Evolutionary conservation across 2,797 vertebrate species (phyloP).

Genomic region (Macropus fuliginosus): DNA sequence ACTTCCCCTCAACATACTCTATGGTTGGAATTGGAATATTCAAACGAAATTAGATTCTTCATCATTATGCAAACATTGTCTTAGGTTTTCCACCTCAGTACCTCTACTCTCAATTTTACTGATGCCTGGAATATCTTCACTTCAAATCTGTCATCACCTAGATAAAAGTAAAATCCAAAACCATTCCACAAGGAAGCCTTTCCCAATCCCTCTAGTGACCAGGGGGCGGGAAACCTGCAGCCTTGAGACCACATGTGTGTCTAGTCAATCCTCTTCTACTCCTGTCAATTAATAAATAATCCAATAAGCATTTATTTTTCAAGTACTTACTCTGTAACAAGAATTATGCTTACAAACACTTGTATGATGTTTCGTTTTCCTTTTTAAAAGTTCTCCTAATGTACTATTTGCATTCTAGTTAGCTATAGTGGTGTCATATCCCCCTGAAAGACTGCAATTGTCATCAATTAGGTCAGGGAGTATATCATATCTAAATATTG

Average conservation of each 20-base stretch:
- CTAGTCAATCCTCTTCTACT: not conserved
- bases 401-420: not conserved
- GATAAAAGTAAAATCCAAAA: not conserved
- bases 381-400: not conserved
- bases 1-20: not conserved
- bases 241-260: no score
- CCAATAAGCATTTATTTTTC: not conserved
- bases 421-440: not conserved
- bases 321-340: not conserved
- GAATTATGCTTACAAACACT: not conserved
- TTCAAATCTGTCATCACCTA: not conserved
- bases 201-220: not conserved
- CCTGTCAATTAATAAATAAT: not conserved
- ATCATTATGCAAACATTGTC: not conserved
- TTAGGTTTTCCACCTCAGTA: not conserved
- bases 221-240: no score
- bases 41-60: not conserved
- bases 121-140: not conserved
- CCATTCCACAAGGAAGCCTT: not conserved
- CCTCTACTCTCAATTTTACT: not conserved
- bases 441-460: not conserved
- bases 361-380: not conserved
- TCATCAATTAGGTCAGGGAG: not conserved
- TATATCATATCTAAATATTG: not conserved
- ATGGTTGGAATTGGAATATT: not conserved